Percentiles rank a stretch among this genome's conserved stretches.
Evolutionary conservation across 2,113 vertebrate genomes (phyloP).

Genomic region (Mus spicilegus): DNA sequence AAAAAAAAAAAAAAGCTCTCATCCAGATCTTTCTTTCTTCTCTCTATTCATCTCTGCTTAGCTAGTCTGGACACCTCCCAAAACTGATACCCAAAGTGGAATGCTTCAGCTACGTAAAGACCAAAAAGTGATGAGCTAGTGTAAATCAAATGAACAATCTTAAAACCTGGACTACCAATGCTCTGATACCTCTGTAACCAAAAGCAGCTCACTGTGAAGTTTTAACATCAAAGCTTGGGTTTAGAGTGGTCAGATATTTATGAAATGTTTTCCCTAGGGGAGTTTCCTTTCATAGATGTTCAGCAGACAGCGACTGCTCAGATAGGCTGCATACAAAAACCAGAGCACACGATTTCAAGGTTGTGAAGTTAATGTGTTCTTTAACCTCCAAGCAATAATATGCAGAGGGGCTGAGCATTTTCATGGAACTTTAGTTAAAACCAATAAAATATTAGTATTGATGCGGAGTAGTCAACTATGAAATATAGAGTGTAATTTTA

Average conservation of each 20-base stretch:
- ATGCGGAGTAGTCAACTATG: conserved; percentile 49
- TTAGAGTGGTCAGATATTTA: conserved; percentile 71
- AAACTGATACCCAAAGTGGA: conserved; percentile 5
- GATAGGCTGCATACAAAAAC: not conserved
- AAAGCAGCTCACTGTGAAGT: conserved; percentile 73
- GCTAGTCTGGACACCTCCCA: not conserved
- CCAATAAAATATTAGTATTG: conserved; percentile 52
- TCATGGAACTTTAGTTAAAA: conserved; percentile 75
- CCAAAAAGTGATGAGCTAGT: conserved; percentile 9
- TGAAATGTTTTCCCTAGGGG: conserved; percentile 71
- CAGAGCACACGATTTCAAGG: conserved; percentile 60
- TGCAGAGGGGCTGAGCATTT: conserved; percentile 38
- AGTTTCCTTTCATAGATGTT: conserved; percentile 52
- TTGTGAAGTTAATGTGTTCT: conserved; percentile 60
- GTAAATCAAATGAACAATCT: conserved; percentile 59
- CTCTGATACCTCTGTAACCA: conserved; percentile 58
- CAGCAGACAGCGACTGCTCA: not conserved
- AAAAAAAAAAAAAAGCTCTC: not conserved
- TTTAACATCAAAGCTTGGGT: conserved; percentile 72
- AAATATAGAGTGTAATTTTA: conserved; percentile 31
- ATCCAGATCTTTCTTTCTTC: not conserved
- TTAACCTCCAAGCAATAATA: conserved; percentile 53
- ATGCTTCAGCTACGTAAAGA: conserved; percentile 40
- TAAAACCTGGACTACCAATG: conserved; percentile 37
- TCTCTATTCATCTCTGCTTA: not conserved